phyloP scores from a whole-genome alignment of 2,113 vertebrate species.

The Sinosuthora webbiana region DNA sequence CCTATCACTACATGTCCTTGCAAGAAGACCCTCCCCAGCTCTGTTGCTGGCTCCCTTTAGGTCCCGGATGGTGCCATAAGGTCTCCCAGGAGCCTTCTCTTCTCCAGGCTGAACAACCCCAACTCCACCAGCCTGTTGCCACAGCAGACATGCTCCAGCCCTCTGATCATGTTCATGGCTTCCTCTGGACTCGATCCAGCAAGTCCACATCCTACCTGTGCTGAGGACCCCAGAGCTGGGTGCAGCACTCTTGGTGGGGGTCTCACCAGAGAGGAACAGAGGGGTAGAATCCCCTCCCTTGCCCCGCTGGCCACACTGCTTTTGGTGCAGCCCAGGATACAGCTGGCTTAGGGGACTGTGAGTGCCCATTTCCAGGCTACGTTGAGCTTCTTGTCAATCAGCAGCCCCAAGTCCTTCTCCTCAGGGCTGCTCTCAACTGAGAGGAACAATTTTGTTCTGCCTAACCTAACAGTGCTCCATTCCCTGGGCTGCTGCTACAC shows the following conservation, averaged over 20 bases:
- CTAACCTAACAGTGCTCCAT: not conserved
- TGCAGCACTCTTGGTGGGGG: too few relatives aligned
- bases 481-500: not conserved
- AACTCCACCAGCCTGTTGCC: not conserved
- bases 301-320: not conserved
- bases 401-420: not conserved
- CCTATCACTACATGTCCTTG: too few relatives aligned
- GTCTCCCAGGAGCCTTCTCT: not conserved
- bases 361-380: not conserved
- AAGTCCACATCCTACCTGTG: not conserved
- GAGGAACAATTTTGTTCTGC: not conserved
- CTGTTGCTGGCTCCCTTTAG: not conserved
- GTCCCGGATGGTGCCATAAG: not conserved
- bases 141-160: not conserved
- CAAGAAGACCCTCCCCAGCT: not conserved
- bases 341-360: not conserved
- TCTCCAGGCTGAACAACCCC: not conserved
- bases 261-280: not conserved
- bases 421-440: not conserved
- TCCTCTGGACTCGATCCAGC: not conserved
- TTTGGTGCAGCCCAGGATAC: not conserved
- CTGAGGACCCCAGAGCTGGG: not conserved
- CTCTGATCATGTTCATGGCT: too few relatives aligned
- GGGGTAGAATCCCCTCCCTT: not conserved
- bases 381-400: not conserved